These are phyloP conservation scores for Gila robusta DNA, from an alignment of 2,797 vertebrate genomes.

Conservation along the genomic window DNA sequence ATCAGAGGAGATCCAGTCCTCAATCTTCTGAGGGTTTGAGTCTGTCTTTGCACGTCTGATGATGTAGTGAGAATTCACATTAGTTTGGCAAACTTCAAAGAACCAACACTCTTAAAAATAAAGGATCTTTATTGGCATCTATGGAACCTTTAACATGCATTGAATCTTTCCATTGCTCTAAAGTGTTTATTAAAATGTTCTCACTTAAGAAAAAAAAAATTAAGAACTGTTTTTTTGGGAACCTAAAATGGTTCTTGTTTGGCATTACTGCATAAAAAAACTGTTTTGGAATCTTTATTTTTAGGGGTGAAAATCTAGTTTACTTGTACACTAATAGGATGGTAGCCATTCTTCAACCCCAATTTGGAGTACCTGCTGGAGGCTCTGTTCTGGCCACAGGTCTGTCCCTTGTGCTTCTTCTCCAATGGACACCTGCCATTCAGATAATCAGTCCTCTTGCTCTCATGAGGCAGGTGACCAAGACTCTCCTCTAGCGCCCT, in stretches of 20 bases:
- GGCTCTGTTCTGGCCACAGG: constrained; percentile 57
- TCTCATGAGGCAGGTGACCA: constrained; percentile 74
- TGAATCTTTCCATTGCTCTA: neutral
- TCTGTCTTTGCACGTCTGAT: constrained; percentile 48
- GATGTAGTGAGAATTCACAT: constrained; percentile 53
- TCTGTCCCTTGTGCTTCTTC: constrained; percentile 63
- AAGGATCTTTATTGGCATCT: neutral
- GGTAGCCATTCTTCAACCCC: neutral
- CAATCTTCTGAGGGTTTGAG: constrained; percentile 62
- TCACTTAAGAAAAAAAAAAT: neutral
- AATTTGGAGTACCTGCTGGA: constrained; percentile 65
- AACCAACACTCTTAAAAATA: neutral
- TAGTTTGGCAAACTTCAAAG: neutral
- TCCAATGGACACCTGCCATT: constrained; percentile 68
- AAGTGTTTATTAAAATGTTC: neutral
- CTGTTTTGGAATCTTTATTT: neutral
- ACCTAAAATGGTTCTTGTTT: neutral
- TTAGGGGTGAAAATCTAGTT: neutral
- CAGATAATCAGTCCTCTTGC: constrained; percentile 74
- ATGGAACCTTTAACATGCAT: neutral
- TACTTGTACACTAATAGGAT: neutral
- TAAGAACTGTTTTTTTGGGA: neutral
- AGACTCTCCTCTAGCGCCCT: constrained; percentile 76
- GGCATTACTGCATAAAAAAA: neutral
- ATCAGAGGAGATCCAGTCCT: constrained; percentile 80